Percentiles rank a stretch among this genome's conserved stretches.
Conservation (phyloP, 2,113 vertebrate species). For the Corynorhinus townsendii region DNA sequence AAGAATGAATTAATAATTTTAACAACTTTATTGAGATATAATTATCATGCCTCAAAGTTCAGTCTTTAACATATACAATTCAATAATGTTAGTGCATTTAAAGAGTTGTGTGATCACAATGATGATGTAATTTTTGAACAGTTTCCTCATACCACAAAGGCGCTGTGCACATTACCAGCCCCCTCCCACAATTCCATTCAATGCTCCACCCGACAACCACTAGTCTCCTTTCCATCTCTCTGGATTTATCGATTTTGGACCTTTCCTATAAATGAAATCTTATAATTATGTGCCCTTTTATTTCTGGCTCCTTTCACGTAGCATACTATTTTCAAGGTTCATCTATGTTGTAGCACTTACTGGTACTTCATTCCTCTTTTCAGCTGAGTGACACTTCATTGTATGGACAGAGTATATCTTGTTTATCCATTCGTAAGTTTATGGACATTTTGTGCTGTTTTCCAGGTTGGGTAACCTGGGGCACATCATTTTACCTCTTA, state of each 20-base stretch:
- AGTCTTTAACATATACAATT: neutral
- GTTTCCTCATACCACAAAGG: neutral
- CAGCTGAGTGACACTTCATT: neutral
- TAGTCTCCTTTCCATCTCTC: neutral
- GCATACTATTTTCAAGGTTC: neutral
- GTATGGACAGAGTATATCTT: neutral
- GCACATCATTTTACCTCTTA: neutral
- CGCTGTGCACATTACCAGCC: neutral
- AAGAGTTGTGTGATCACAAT: neutral
- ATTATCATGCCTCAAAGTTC: neutral
- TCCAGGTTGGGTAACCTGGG: neutral
- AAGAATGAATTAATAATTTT: neutral
- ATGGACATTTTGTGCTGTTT: neutral
- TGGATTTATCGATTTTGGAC: neutral
- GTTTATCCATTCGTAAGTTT: neutral
- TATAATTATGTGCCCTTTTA: neutral
- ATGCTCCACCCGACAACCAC: neutral
- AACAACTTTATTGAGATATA: neutral
- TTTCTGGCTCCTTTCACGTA: neutral
- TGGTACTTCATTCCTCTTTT: neutral
- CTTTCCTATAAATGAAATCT: neutral
- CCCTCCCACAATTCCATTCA: neutral
- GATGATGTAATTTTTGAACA: neutral
- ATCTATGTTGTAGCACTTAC: neutral
- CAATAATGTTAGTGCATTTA: neutral